Evolutionary conservation across 2,113 vertebrate genomes (phyloP).

Genomic region (human (Homo sapiens)): DNA sequence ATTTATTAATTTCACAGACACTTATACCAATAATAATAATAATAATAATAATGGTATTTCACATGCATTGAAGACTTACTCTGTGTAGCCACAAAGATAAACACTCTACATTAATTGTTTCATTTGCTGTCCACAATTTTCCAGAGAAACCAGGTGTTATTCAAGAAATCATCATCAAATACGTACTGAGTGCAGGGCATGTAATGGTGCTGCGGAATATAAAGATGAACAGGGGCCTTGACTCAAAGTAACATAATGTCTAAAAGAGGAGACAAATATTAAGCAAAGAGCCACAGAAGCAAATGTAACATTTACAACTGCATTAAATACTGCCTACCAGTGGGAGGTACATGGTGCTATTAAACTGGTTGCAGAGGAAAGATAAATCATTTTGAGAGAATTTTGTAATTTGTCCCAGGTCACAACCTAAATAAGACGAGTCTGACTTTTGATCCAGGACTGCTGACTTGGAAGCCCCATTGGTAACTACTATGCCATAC

Average conservation of each 20-base stretch:
- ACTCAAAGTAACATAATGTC: neutral
- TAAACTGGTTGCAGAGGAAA: neutral
- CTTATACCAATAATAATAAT: neutral
- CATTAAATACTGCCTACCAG: neutral
- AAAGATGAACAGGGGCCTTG: neutral
- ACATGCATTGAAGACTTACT: neutral
- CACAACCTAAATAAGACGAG: neutral
- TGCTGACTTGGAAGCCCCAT: neutral
- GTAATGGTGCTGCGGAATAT: neutral
- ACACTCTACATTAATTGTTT: neutral
- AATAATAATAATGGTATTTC: neutral
- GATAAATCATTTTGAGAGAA: neutral
- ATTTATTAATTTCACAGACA: neutral
- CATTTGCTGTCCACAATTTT: neutral
- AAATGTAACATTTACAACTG: neutral
- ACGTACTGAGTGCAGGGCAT: neutral
- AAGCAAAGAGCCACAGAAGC: slow-evolving; percentile 7
- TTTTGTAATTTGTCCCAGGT: neutral
- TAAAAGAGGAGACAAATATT: neutral
- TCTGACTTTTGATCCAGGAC: neutral
- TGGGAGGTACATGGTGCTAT: neutral
- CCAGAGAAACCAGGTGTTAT: neutral
- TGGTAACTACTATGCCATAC: neutral
- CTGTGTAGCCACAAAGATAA: neutral
- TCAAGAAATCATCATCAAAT: neutral